Conservation (phyloP, 2,888 invertebrate genomes). For the Eristalinus sepulchralis region DNA sequence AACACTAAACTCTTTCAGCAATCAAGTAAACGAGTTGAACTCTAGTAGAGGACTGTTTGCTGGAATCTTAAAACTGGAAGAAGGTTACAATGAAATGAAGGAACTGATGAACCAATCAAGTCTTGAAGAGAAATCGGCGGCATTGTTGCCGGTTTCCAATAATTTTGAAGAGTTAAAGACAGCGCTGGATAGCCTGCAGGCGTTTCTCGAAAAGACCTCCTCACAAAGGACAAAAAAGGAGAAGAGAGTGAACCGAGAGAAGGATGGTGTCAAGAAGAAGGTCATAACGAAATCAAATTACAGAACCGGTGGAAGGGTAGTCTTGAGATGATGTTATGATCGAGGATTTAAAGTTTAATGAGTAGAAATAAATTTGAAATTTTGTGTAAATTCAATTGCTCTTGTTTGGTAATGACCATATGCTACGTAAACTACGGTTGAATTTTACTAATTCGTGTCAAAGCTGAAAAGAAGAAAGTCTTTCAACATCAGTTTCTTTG, state of each 20-base stretch:
- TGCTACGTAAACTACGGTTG: too few species aligned
- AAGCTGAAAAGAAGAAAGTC: too few species aligned
- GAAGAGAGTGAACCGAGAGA: neutral
- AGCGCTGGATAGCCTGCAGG: constrained; percentile 25
- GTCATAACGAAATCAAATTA: neutral
- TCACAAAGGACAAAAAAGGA: neutral
- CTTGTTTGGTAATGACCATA: too few species aligned
- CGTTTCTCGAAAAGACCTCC: constrained; percentile 8
- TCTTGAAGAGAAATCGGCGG: neutral
- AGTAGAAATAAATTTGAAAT: neutral
- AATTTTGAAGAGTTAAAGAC: constrained; percentile 39
- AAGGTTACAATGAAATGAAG: constrained; percentile 76
- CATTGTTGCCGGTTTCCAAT: constrained; percentile 21
- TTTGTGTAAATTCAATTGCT: too few species aligned
- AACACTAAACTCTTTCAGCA: constrained; percentile 14
- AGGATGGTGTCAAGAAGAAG: neutral
- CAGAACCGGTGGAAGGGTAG: neutral
- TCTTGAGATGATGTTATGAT: neutral
- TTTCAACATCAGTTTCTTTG: too few species aligned
- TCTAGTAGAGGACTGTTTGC: constrained; percentile 63
- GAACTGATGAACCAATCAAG: constrained; percentile 53
- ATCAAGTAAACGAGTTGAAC: constrained; percentile 71
- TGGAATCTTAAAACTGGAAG: constrained; percentile 74
- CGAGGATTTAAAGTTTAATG: neutral
- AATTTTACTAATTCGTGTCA: too few species aligned